Evolutionary conservation across 2,113 vertebrate species (phyloP), one percentile per base, ranked within the genome.

Genomic region (Alethe diademata): DNA sequence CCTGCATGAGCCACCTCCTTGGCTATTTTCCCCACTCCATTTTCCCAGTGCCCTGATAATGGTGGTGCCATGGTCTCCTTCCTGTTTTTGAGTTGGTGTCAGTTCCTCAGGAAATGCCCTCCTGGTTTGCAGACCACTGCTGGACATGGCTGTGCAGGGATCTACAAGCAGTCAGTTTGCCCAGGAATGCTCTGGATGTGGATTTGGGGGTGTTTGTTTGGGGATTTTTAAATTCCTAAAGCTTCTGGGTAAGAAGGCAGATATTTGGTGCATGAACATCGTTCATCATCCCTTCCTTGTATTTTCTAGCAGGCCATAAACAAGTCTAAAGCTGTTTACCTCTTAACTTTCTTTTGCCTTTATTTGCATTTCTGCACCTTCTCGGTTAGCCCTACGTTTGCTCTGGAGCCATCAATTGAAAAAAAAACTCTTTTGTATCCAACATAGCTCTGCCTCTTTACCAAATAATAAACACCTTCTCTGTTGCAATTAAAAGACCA

Each of bases 121-220:
- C 58, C 31, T 56, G 45, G 18, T 31, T 71, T 61, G 50, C 33
- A 69, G 12, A 23, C 3, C 15, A 1, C 31, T 8, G 29, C 42
- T 71, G 56, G 28, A 20, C 35, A 4, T 26, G 53, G 19, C 42
- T 64, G 16, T 35, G 58, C 43, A 26, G 60, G 53, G 43, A 24
- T 31, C 18, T 65, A 2, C 14, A 17, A 33, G 47, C 8, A 47
- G 47, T 35, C 42, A n/a, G 0, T 14, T 14, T 0, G 1, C 9
- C 31, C n/a, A 4, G 14, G 19, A 51, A 51, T 19, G 9, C n/a
- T 43, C 40, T 69, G 24, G 6, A 7, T 33, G 19, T 40, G 33
- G 3, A 1, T 22, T 40, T 28, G 25, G 31, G 16, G 19, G 1
- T 28, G 17, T 31, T 11, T 43, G 8, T 38, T 42, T 67, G 45